These are phyloP conservation scores for Elmis aenea DNA, from an alignment of 2,888 invertebrate species.

Conservation along the genomic window DNA sequence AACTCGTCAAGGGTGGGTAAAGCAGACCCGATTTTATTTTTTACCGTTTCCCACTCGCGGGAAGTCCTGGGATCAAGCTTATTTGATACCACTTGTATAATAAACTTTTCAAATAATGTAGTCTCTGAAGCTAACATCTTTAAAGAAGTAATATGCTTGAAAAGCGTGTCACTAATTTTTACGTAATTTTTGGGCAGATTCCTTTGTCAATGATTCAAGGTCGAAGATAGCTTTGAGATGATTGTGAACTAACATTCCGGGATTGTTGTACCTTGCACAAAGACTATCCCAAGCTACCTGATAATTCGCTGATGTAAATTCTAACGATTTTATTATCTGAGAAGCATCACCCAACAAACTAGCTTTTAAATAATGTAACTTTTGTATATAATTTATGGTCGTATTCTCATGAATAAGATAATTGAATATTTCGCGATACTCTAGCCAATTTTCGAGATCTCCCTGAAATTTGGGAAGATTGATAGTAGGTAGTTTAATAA, in stretches of 20 bases:
- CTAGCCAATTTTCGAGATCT: neutral
- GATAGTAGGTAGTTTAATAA: neutral
- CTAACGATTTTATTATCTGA: neutral
- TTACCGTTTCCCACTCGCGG: too few relatives aligned
- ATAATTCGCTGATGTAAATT: neutral
- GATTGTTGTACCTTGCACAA: neutral
- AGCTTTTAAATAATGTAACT: conserved; percentile 6
- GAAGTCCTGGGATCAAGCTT: conserved; percentile 1
- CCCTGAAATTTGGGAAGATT: conserved; percentile 2
- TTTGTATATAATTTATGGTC: conserved; percentile 1
- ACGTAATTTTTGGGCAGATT: neutral
- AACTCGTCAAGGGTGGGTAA: conserved; percentile 1
- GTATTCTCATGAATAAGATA: neutral
- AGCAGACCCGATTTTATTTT: too few relatives aligned
- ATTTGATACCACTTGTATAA: neutral
- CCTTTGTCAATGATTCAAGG: neutral
- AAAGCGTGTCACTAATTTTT: neutral
- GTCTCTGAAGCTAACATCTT: neutral
- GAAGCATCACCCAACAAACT: neutral
- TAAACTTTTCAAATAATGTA: neutral
- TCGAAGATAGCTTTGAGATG: conserved; percentile 2
- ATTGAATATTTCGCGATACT: conserved; percentile 1
- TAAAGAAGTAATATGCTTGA: neutral
- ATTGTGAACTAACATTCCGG: neutral
- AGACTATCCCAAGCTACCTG: neutral